Evolutionary conservation across 2,888 invertebrate genomes (phyloP).

Genomic region (Andricus curvator): DNA sequence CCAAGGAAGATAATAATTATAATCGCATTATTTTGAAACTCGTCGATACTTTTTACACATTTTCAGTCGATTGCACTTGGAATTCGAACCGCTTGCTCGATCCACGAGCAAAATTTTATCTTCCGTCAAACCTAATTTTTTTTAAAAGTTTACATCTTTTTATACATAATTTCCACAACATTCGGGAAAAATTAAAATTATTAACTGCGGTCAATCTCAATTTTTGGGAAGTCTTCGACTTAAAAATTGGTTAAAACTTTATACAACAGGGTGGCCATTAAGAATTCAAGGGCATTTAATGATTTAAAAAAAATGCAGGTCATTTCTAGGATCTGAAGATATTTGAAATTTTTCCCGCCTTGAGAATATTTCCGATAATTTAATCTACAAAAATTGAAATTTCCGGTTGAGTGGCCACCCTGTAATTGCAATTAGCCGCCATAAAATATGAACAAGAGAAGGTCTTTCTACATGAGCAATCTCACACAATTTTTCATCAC

Average conservation of each 20-base stretch:
- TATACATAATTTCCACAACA: neutral
- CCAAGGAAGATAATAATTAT: slow-evolving; percentile 13
- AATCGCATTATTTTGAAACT: slow-evolving; percentile 37
- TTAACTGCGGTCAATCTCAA: neutral
- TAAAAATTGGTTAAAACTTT: neutral
- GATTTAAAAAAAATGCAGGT: no score
- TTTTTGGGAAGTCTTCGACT: no score
- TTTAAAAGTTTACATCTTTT: neutral
- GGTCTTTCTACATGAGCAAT: neutral
- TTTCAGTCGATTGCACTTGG: slow-evolving; percentile 35
- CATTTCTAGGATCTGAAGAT: no score
- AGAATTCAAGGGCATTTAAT: neutral
- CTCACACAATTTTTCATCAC: neutral
- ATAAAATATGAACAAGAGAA: neutral
- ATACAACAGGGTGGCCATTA: neutral
- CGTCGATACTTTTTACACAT: slow-evolving; percentile 31
- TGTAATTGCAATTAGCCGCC: neutral
- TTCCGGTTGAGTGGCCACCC: neutral
- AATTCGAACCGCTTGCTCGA: slow-evolving; percentile 50
- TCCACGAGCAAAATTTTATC: slow-evolving; percentile 57
- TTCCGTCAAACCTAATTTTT: slow-evolving; percentile 11
- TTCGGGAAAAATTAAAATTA: neutral
- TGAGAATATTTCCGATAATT: neutral
- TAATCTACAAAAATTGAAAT: neutral
- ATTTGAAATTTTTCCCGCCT: neutral